Conservation (phyloP, 1,140 invertebrate genomes). For the Drosophila nikananu region DNA sequence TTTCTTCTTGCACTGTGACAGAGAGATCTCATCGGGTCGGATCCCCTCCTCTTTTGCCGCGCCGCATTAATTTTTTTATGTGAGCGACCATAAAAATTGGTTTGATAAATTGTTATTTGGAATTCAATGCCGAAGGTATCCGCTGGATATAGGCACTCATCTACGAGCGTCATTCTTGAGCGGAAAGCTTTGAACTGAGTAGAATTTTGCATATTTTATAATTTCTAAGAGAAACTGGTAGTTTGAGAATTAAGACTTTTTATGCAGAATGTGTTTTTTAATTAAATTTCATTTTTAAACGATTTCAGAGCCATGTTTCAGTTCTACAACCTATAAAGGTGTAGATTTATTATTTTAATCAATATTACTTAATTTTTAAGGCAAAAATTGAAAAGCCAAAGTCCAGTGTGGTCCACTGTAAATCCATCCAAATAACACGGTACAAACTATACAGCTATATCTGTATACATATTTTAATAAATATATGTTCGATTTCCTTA, state of each 20-base stretch:
- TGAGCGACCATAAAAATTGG: slow-evolving; percentile 73
- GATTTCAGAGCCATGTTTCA: background rate
- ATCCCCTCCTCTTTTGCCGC: slow-evolving; percentile 31
- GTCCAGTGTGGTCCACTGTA: too few species aligned
- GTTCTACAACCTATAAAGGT: background rate
- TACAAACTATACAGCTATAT: too few species aligned
- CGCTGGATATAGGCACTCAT: slow-evolving; percentile 25
- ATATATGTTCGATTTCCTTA: too few species aligned
- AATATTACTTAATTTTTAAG: too few species aligned
- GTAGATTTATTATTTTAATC: background rate
- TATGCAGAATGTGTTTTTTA: background rate
- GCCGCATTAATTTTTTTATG: slow-evolving; percentile 78
- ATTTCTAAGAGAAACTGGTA: slow-evolving; percentile 10
- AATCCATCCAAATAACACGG: too few species aligned
- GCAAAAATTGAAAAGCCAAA: too few species aligned
- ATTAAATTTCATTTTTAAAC: background rate
- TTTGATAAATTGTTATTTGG: slow-evolving; percentile 84
- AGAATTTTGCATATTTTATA: slow-evolving; percentile 45
- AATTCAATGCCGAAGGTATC: slow-evolving; percentile 56
- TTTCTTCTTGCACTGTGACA: slow-evolving; percentile 42
- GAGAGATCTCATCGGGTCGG: slow-evolving; percentile 31
- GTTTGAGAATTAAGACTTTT: background rate
- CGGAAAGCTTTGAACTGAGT: slow-evolving; percentile 30
- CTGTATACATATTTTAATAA: too few species aligned
- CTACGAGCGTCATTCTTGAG: background rate